Percentiles rank a stretch among this genome's conserved stretches.
Conservation (phyloP, 2,113 vertebrate genomes). For the Noturus placidus region DNA sequence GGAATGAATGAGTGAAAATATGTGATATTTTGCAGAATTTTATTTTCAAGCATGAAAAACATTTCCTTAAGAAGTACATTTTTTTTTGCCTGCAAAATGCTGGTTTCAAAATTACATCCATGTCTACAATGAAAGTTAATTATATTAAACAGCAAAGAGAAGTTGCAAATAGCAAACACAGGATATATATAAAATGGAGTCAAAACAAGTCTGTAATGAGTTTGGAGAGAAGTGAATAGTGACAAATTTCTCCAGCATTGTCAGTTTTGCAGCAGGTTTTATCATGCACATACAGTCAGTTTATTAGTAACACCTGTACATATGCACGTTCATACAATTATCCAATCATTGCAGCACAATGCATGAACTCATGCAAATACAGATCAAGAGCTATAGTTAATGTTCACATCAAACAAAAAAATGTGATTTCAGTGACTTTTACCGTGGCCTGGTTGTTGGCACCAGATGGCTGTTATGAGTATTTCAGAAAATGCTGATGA, state of each 20-base stretch:
- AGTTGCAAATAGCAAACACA: background rate
- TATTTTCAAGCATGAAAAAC: background rate
- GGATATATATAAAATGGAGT: background rate
- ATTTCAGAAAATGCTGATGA: background rate
- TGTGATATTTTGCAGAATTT: no score
- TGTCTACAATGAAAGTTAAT: background rate
- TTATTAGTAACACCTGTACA: background rate
- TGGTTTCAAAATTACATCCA: background rate
- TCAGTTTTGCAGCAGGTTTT: background rate
- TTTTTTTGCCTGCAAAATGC: background rate
- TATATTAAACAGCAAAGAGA: background rate
- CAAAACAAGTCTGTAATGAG: background rate
- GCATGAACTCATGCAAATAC: background rate
- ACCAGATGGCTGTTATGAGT: background rate
- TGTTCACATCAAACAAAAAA: background rate
- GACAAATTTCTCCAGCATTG: background rate
- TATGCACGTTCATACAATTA: background rate
- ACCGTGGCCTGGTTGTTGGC: background rate
- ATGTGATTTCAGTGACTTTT: background rate
- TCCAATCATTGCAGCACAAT: background rate
- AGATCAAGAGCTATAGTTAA: background rate
- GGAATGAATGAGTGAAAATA: background rate
- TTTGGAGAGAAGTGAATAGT: background rate
- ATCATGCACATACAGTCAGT: background rate
- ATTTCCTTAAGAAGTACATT: background rate